These are phyloP conservation scores for Amazona guildingii DNA, from an alignment of 2,113 vertebrate species.

Conservation along the genomic window DNA sequence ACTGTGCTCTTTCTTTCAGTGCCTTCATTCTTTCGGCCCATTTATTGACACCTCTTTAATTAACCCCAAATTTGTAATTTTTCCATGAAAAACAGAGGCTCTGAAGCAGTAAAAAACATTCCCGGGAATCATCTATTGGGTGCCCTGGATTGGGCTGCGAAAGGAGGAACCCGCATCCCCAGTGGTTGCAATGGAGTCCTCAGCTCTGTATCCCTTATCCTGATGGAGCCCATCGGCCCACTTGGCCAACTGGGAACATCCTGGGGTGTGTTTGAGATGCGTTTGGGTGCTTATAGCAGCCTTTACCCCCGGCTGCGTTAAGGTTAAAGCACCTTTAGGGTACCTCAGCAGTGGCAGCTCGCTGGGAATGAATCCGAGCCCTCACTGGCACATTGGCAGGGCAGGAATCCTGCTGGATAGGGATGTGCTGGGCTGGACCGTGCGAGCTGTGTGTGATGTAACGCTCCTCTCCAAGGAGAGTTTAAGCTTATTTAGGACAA, in stretches of 20 bases:
- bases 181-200: fast-evolving
- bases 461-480: not conserved
- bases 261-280: not conserved
- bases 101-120: not conserved
- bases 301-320: not conserved
- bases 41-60: not conserved
- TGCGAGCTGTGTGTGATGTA: not conserved
- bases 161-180: fast-evolving
- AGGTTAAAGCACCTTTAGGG: not conserved
- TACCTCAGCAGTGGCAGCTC: not conserved
- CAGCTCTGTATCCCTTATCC: not conserved
- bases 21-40: not conserved
- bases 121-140: not conserved
- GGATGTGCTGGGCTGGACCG: not conserved
- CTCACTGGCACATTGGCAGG: too few relatives aligned
- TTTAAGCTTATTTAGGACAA: conserved; percentile 14
- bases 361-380: not conserved
- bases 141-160: not conserved
- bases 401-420: too few relatives aligned
- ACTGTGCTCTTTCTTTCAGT: not conserved
- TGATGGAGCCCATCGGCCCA: not conserved
- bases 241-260: fast-evolving
- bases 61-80: conserved; percentile 4
- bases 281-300: not conserved
- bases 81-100: not conserved